Base-by-base conservation (phyloP, 2,797 vertebrate species). In the Sebastes vulpes region DNA sequence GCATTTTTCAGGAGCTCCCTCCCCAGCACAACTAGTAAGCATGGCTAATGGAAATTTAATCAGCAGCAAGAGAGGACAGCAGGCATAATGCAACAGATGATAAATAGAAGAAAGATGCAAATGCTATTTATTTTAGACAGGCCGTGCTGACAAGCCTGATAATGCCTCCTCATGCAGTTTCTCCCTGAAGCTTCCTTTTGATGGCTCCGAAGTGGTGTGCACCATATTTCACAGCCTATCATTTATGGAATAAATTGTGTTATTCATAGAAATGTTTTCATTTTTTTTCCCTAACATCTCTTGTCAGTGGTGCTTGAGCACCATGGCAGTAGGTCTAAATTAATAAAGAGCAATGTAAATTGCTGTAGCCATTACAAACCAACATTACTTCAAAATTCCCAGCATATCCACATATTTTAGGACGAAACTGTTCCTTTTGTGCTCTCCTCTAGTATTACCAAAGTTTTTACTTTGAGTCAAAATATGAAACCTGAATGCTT, bases 41-140 rank as follows among this genome's bases (percentile, higher is more conserved):
- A 92, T 92, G 90, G 92, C 93, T 96, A 96, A 96, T 96, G 94
- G 94, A 95, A 96, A 95, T 95, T 91, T 95, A 96, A 96, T 95
- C 95, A 95, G 94, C 87, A 92, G 86, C 83, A 89, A 91, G 93
- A 94, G 94, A 93, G 91, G 93, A 93, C 94, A 95, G 93, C 90
- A 82, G 79, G 88, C 94, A 92, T 92, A 95, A 95, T 87, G 92
- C 90, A 94, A 95, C 93, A 86, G 65, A 95, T 95, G 90, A 94
- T 89, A 88, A 94, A 93, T 89, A 93, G 94, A 92, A 90, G 90
- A 93, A 91, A 92, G 91, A 94, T 95, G 93, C 91, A 94, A 95
- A 95, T 94, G 88, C 81, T 90, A 86, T 94, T 95, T 93, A 93
- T 93, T 93, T 89, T 89, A 86, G 87, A 94, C 86, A 89, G 90